A percentile compares a stretch with the other conserved stretches of the same genome.
These are phyloP conservation scores for Melanotaenia parkinsoni DNA, from an alignment of 2,797 vertebrate species.

Conservation along the genomic window DNA sequence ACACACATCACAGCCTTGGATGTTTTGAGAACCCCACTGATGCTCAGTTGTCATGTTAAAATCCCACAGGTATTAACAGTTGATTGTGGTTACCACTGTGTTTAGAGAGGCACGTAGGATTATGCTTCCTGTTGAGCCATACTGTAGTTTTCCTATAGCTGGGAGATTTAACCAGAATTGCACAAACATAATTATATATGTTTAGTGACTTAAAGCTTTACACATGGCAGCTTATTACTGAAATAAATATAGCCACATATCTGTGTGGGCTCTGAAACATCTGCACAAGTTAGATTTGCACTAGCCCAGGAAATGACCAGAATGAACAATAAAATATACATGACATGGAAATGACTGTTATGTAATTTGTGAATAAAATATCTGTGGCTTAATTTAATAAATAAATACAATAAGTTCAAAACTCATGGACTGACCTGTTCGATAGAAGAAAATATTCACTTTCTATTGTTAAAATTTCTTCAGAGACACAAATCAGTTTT, in stretches of 20 bases:
- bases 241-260: slow-evolving; percentile 3
- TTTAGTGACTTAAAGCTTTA: slow-evolving; percentile 19
- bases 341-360: background rate
- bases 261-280: slow-evolving; percentile 3
- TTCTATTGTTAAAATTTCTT: background rate
- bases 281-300: slow-evolving; percentile 5
- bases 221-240: slow-evolving; percentile 14
- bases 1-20: slow-evolving; percentile 45
- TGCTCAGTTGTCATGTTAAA: slow-evolving; percentile 54
- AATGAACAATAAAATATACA: slow-evolving; percentile 4
- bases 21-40: slow-evolving; percentile 53
- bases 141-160: slow-evolving; percentile 21
- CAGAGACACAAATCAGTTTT: background rate
- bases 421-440: background rate
- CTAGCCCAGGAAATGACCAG: background rate
- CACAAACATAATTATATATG: slow-evolving; percentile 30
- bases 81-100: slow-evolving; percentile 35
- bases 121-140: slow-evolving; percentile 8
- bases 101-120: slow-evolving; percentile 33
- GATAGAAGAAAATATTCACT: background rate
- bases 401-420: background rate
- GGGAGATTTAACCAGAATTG: slow-evolving; percentile 21
- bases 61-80: slow-evolving; percentile 46
- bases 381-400: background rate
- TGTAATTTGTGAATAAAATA: background rate